A percentile compares a stretch with the other conserved stretches of the same genome.
These are phyloP conservation scores for Squalus acanthias DNA, from an alignment of 2,797 vertebrate species.

Conservation along the genomic window DNA sequence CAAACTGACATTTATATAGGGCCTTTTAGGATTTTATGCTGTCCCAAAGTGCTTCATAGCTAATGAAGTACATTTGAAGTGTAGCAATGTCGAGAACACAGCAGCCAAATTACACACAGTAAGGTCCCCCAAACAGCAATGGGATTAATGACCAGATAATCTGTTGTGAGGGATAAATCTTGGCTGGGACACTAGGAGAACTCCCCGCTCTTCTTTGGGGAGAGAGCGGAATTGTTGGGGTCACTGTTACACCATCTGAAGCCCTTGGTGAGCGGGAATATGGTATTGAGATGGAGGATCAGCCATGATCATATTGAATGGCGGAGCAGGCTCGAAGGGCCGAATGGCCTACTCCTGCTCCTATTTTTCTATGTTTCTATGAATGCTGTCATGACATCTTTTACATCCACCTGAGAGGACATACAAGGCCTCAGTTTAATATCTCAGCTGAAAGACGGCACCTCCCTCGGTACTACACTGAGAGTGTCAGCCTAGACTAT, in stretches of 20 bases:
- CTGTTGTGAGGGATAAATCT: neutral
- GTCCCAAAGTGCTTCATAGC: neutral
- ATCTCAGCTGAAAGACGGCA: neutral
- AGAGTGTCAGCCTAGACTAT: neutral
- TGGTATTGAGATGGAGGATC: too few relatives aligned
- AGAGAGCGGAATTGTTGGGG: neutral
- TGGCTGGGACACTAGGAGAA: neutral
- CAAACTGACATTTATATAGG: neutral
- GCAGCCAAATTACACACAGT: neutral
- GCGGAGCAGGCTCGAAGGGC: too few relatives aligned
- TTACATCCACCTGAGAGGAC: neutral
- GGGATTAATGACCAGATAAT: neutral
- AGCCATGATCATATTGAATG: too few relatives aligned
- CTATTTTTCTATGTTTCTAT: too few relatives aligned
- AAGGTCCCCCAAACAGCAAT: neutral
- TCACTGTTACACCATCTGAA: neutral
- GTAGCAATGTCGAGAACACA: neutral
- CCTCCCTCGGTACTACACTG: neutral
- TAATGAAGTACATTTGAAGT: neutral
- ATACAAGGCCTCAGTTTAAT: neutral
- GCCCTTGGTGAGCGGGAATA: too few relatives aligned
- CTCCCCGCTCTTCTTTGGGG: neutral
- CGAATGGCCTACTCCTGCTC: too few relatives aligned
- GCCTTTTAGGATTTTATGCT: neutral
- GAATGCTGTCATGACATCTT: neutral